Percentiles rank a stretch among this genome's conserved stretches.
Evolutionary conservation across 2,113 vertebrate species (phyloP).

Genomic region (Pipra filicauda): DNA sequence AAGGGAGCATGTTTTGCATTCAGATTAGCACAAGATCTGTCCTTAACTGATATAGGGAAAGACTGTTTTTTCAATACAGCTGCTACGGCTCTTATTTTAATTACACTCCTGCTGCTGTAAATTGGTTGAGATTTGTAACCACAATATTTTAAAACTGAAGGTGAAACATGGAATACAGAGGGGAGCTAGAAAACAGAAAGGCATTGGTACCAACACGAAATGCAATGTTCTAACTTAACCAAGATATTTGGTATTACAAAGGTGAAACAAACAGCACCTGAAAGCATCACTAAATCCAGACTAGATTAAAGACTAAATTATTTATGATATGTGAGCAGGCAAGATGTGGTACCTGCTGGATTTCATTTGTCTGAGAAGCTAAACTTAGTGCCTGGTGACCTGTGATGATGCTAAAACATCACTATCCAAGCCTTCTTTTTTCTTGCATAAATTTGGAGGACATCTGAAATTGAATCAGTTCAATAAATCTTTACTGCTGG

Average conservation of each 20-base stretch:
- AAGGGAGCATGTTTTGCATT: slow-evolving; percentile 26
- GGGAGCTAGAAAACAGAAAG: not conserved
- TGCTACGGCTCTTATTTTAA: slow-evolving; percentile 71
- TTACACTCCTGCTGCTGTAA: slow-evolving; percentile 53
- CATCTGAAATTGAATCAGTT: not conserved
- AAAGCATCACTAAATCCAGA: not conserved
- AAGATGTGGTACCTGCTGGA: not conserved
- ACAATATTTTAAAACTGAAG: slow-evolving; percentile 19
- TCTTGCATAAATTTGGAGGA: not conserved
- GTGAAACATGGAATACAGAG: not conserved
- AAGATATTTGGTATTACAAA: not conserved
- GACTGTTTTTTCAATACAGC: slow-evolving; percentile 57
- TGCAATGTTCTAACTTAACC: not conserved
- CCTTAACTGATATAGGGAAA: slow-evolving; percentile 16
- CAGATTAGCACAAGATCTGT: slow-evolving; percentile 39
- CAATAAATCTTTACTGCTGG: not conserved
- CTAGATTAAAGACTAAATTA: slow-evolving; percentile 17
- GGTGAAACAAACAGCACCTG: not conserved
- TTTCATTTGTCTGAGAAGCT: not conserved
- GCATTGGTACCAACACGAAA: not conserved
- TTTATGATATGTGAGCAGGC: not conserved
- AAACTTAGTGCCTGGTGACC: not conserved
- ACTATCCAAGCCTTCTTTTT: not conserved
- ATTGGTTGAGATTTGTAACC: slow-evolving; percentile 34
- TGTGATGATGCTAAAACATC: not conserved